phyloP scores from a whole-genome alignment of 2,888 invertebrate species.

The Apodemia mormo region DNA sequence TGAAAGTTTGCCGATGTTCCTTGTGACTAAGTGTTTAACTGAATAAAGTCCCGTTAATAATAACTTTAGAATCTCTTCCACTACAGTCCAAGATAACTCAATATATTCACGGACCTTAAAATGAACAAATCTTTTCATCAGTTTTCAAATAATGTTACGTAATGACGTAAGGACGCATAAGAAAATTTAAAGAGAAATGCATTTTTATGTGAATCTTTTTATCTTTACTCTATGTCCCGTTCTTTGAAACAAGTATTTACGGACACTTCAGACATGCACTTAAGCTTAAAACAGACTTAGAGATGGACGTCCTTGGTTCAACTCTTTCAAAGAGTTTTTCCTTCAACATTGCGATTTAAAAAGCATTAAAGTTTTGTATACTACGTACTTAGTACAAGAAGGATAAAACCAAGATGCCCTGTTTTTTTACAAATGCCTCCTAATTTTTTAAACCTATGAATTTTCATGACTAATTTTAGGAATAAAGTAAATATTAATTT shows the following conservation, averaged over 20 bases:
- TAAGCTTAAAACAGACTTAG: slow-evolving; percentile 17
- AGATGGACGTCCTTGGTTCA: slow-evolving; percentile 7
- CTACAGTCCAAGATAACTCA: too few species aligned
- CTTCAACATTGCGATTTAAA: background rate
- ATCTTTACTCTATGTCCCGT: background rate
- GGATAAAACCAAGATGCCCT: too few species aligned
- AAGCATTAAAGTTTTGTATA: background rate
- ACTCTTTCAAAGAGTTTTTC: background rate
- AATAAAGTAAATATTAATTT: too few species aligned
- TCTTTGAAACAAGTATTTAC: slow-evolving; percentile 13
- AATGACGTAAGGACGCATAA: background rate
- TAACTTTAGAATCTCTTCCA: too few species aligned
- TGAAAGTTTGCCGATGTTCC: too few species aligned
- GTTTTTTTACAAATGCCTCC: too few species aligned
- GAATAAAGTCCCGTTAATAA: too few species aligned
- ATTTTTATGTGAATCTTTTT: background rate
- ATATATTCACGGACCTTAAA: background rate
- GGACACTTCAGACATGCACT: slow-evolving; percentile 19
- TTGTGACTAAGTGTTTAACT: too few species aligned
- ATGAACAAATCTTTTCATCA: background rate
- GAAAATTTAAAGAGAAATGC: background rate
- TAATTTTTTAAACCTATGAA: too few species aligned
- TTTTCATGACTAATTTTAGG: too few species aligned
- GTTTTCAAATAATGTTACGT: background rate
- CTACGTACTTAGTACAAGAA: background rate